Percentiles rank a stretch among this genome's conserved stretches.
These are phyloP conservation scores for Agrotis puta DNA, from an alignment of 2,888 invertebrate genomes.

Conservation along the genomic window DNA sequence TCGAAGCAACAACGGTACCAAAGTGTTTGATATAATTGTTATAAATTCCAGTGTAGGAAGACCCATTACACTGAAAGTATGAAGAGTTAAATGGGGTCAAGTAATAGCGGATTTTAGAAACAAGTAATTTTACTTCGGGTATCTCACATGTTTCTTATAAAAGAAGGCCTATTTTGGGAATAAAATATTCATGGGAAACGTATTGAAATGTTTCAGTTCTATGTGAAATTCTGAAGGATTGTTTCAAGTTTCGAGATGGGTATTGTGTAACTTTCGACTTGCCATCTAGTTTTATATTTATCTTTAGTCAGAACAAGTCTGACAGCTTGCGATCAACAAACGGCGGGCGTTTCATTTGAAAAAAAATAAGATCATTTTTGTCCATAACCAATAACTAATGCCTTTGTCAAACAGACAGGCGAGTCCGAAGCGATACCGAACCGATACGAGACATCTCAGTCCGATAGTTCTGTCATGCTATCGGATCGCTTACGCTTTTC, in stretches of 20 bases:
- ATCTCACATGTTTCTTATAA: not conserved
- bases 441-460: no score
- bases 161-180: constrained; percentile 1
- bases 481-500: no score
- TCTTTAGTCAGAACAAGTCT: no score
- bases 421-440: no score
- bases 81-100: not conserved
- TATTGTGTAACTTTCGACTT: constrained; percentile 32
- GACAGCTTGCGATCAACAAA: no score
- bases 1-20: not conserved
- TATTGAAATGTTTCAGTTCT: constrained; percentile 11
- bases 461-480: no score
- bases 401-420: no score
- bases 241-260: constrained; percentile 14
- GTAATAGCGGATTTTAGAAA: not conserved
- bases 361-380: no score
- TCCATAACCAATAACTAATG: no score
- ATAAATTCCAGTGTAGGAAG: constrained; percentile 9
- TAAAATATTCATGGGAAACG: constrained; percentile 19
- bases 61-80: not conserved
- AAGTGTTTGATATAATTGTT: constrained; percentile 10
- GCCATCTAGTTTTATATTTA: constrained; percentile 4
- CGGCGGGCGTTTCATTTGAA: no score
- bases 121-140: constrained; percentile 7
- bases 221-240: constrained; percentile 26